phyloP scores from a whole-genome alignment of 2,113 vertebrate genomes.

The Hyperoodon ampullatus region DNA sequence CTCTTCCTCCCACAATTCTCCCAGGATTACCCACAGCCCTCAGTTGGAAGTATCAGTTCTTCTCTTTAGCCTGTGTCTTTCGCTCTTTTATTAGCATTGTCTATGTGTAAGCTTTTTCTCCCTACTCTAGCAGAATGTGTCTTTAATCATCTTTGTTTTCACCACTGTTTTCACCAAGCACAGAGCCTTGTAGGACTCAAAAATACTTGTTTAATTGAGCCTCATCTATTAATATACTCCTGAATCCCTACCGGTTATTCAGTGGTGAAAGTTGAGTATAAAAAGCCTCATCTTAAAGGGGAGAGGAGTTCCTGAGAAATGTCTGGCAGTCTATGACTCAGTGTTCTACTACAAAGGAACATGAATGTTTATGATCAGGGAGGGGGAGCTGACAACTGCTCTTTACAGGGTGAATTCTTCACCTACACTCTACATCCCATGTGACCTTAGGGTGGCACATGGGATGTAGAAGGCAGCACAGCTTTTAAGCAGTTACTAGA shows the following conservation, averaged over 20 bases:
- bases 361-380: background rate
- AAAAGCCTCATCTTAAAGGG: background rate
- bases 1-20: background rate
- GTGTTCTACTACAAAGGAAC: slow-evolving; percentile 30
- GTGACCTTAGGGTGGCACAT: background rate
- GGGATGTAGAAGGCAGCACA: background rate
- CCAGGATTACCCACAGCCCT: background rate
- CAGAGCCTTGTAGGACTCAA: background rate
- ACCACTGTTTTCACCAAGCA: background rate
- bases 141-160: background rate
- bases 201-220: slow-evolving; percentile 39
- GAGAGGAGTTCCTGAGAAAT: slow-evolving; percentile 21
- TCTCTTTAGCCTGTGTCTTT: background rate
- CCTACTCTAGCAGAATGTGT: background rate
- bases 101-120: background rate
- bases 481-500: slow-evolving; percentile 58
- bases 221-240: slow-evolving; percentile 43
- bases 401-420: slow-evolving; percentile 43
- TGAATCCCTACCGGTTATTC: background rate
- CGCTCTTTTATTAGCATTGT: background rate
- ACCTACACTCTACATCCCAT: background rate
- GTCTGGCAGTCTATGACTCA: background rate
- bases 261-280: background rate
- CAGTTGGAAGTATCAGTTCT: background rate
- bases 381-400: slow-evolving; percentile 30